phyloP scores from a whole-genome alignment of 2,113 vertebrate species.

The Rattus rattus region DNA sequence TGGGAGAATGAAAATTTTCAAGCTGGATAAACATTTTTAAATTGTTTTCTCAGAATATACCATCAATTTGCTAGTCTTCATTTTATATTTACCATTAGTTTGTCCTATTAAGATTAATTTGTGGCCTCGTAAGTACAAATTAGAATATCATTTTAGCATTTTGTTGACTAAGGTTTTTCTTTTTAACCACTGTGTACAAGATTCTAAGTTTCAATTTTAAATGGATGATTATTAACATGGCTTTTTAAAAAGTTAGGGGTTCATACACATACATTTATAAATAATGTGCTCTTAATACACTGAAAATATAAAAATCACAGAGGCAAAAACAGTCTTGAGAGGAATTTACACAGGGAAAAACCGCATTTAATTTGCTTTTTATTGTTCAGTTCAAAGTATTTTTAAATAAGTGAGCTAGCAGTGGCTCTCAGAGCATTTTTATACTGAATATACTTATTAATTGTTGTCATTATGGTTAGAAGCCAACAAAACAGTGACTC shows the following conservation, averaged over 20 bases:
- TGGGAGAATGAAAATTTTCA: not conserved
- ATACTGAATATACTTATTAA: slow-evolving; percentile 38
- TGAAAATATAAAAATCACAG: not conserved
- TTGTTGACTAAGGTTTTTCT: not conserved
- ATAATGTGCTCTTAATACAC: not conserved
- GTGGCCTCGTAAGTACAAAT: not conserved
- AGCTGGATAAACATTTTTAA: not conserved
- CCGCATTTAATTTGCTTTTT: slow-evolving; percentile 30
- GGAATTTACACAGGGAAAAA: not conserved
- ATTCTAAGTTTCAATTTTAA: not conserved
- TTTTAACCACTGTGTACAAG: not conserved
- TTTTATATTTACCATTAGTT: slow-evolving; percentile 59
- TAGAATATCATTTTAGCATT: slow-evolving; percentile 36
- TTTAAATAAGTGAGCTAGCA: not conserved
- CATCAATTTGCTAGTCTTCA: not conserved
- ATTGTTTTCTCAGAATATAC: not conserved
- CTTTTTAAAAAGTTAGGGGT: slow-evolving; percentile 3
- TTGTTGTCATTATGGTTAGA: not conserved
- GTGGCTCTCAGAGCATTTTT: slow-evolving; percentile 36
- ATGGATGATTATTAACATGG: not conserved
- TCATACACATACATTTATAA: not conserved
- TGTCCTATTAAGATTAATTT: slow-evolving; percentile 35
- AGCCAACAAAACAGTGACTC: not conserved
- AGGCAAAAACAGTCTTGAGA: not conserved
- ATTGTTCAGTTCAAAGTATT: not conserved